Evolutionary conservation across 92 coral and sea anemone species (phyloP).

Genomic region (Nematostella vectensis): DNA sequence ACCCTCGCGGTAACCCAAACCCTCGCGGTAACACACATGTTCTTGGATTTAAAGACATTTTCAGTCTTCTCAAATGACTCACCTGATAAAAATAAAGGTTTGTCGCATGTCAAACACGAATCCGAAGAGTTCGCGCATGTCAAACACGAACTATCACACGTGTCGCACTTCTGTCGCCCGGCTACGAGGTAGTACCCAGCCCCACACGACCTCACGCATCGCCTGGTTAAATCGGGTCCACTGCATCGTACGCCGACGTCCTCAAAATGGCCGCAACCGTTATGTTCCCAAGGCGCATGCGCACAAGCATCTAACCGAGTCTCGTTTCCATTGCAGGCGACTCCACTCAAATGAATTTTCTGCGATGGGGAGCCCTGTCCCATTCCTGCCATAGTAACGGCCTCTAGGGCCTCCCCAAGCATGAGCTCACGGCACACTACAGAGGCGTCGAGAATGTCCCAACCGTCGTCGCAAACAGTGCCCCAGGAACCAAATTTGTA

Average conservation of each 20-base stretch:
- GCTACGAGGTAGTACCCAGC: constrained; percentile 53
- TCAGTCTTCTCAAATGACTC: no score
- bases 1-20: no score
- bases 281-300: constrained; percentile 68
- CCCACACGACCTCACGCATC: constrained; percentile 65
- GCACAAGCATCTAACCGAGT: constrained; percentile 54
- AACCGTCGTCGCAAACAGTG: constrained; percentile 73
- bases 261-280: constrained; percentile 87
- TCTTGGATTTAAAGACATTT: no score
- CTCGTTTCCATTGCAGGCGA: constrained; percentile 62
- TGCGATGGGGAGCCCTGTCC: constrained; percentile 43
- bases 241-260: constrained; percentile 87
- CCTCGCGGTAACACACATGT: no score
- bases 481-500: constrained; percentile 60
- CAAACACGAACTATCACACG: constrained; percentile 62
- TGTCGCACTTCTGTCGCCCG: constrained; percentile 32
- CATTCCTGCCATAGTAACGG: constrained; percentile 42
- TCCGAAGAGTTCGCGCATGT: constrained; percentile 43
- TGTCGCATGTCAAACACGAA: constrained; percentile 60
- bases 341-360: constrained; percentile 51
- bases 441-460: constrained; percentile 73
- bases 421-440: constrained; percentile 69
- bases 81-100: constrained; percentile 63
- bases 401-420: constrained; percentile 64
- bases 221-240: constrained; percentile 79